phyloP scores from a whole-genome alignment of 2,888 invertebrate species.

The Pristionchus mayeri region DNA sequence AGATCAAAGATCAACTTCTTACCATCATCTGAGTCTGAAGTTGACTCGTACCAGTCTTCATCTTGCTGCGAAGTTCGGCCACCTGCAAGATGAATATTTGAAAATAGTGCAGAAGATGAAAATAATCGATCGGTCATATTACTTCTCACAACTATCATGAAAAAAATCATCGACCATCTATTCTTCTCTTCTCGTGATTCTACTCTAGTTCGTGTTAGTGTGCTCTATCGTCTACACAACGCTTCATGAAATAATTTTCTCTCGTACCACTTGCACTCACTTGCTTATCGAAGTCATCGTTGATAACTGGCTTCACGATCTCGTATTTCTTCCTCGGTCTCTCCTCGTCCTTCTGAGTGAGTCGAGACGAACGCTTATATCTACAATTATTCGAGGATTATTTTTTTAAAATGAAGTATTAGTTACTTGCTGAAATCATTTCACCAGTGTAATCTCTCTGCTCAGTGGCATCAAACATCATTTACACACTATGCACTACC shows the following conservation, averaged over 20 bases:
- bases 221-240: neutral
- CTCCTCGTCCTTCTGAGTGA: conserved; percentile 60
- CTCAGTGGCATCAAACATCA: too few relatives aligned
- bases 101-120: neutral
- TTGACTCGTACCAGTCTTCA: conserved; percentile 68
- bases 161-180: neutral
- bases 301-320: conserved; percentile 71
- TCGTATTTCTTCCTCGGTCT: conserved; percentile 65
- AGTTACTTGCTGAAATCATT: too few relatives aligned
- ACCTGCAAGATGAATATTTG: conserved; percentile 58
- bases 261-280: conserved; percentile 51
- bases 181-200: too few relatives aligned
- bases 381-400: too few relatives aligned
- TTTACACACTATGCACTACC: too few relatives aligned
- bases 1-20: neutral
- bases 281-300: conserved; percentile 75
- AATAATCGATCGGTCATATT: neutral
- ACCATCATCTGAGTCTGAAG: conserved; percentile 66
- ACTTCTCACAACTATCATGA: neutral
- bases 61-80: conserved; percentile 73
- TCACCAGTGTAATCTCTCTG: too few relatives aligned
- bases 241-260: too few relatives aligned
- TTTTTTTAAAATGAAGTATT: too few relatives aligned
- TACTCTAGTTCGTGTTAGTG: too few relatives aligned
- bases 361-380: conserved; percentile 52